These are phyloP conservation scores for Chrysomela aeneicollis DNA, from an alignment of 2,888 invertebrate genomes.

Conservation along the genomic window DNA sequence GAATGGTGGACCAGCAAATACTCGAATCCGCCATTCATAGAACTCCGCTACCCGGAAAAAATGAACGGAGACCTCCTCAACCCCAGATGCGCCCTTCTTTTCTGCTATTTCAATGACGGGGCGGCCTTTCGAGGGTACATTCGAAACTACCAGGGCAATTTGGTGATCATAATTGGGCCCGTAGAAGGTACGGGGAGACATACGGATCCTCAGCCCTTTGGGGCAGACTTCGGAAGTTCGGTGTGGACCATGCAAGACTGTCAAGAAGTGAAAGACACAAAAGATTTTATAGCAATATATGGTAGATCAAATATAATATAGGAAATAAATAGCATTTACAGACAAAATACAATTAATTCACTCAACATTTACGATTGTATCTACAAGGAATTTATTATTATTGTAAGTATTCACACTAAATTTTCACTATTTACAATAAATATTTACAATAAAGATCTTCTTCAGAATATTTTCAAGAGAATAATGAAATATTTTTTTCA, in stretches of 20 bases:
- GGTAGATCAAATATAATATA: conserved; percentile 40
- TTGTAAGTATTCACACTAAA: no score
- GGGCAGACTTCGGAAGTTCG: conserved; percentile 61
- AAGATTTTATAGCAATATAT: conserved; percentile 74
- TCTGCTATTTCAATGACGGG: conserved; percentile 84
- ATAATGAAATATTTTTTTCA: no score
- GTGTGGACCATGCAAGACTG: conserved; percentile 68
- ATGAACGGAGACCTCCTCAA: conserved; percentile 48
- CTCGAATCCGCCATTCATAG: conserved; percentile 75
- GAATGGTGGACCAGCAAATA: conserved; percentile 84
- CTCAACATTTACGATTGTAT: no score
- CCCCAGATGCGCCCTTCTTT: conserved; percentile 69
- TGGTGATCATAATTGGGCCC: conserved; percentile 80
- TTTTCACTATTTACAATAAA: no score
- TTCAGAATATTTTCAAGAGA: no score
- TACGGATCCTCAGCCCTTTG: conserved; percentile 77
- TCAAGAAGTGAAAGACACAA: conserved; percentile 69
- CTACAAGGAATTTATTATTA: no score
- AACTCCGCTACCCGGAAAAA: conserved; percentile 64
- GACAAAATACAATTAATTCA: neutral
- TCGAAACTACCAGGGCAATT: conserved; percentile 68
- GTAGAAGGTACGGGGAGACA: conserved; percentile 68
- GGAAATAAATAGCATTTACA: conserved; percentile 13
- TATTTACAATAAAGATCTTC: neutral
- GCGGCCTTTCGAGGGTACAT: conserved; percentile 75